Conservation (phyloP, 2,113 vertebrate species). For the Saccopteryx bilineata region DNA sequence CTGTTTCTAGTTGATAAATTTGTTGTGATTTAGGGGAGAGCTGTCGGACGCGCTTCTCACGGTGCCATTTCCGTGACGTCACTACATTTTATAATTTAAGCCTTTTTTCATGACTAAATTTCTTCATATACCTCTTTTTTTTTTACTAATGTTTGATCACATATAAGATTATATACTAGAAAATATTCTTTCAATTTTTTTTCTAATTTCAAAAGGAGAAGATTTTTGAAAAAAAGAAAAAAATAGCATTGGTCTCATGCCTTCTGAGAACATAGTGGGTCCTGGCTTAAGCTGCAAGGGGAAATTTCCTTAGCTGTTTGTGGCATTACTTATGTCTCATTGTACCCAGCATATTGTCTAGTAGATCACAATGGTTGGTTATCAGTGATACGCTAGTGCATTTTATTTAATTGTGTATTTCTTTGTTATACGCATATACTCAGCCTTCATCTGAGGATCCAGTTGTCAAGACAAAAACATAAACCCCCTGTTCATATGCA, state of each 20-base stretch:
- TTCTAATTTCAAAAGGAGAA: neutral
- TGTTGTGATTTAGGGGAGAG: too few species aligned
- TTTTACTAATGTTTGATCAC: conserved; percentile 1
- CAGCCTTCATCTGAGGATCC: neutral
- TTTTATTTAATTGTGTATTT: neutral
- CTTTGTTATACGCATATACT: neutral
- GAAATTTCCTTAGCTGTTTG: neutral
- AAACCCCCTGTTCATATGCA: neutral
- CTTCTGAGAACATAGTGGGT: neutral
- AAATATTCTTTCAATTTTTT: neutral
- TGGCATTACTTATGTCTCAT: neutral
- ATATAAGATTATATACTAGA: neutral
- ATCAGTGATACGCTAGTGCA: neutral
- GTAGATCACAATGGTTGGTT: neutral
- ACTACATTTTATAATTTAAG: conserved; percentile 13
- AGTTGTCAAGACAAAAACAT: neutral
- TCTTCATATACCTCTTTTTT: neutral
- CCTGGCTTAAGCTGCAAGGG: neutral
- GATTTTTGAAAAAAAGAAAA: neutral
- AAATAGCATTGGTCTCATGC: neutral
- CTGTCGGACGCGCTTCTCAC: too few species aligned
- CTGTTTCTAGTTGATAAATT: too few species aligned
- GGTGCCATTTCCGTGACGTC: too few species aligned
- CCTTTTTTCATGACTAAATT: neutral
- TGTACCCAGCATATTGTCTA: neutral